A percentile compares a stretch with the other conserved stretches of the same genome.
Evolutionary conservation across 2,113 vertebrate species (phyloP).

Genomic region (Xiphophorus maculatus): DNA sequence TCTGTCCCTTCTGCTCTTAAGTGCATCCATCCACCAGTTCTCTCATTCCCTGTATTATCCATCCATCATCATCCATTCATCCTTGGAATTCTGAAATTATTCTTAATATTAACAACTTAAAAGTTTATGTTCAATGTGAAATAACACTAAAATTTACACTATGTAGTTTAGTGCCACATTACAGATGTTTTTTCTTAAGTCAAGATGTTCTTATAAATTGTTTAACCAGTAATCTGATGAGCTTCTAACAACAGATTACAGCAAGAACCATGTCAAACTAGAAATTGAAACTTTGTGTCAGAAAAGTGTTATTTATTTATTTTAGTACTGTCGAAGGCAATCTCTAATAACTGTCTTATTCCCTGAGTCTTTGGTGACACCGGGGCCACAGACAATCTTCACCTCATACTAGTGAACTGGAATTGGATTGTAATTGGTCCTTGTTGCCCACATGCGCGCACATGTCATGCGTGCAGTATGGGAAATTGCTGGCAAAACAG

Average conservation of each 20-base stretch:
- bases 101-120: neutral
- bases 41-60: too few species aligned
- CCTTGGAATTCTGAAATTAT: too few species aligned
- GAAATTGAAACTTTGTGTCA: conserved; percentile 8
- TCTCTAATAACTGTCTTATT: conserved; percentile 44
- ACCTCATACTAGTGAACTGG: conserved; percentile 2
- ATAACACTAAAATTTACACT: neutral
- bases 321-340: conserved; percentile 6
- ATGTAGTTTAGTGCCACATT: neutral
- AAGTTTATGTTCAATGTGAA: neutral
- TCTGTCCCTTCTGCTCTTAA: too few species aligned
- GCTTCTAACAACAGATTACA: conserved; percentile 7
- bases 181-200: too few species aligned
- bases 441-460: conserved; percentile 24
- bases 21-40: neutral
- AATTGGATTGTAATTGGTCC: conserved; percentile 54
- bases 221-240: neutral
- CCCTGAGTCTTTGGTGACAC: conserved; percentile 9
- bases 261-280: conserved; percentile 4
- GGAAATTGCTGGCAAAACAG: conserved; percentile 13
- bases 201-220: too few species aligned
- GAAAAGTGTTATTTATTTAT: neutral
- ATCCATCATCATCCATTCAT: too few species aligned
- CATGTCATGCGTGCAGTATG: conserved; percentile 7
- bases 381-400: conserved; percentile 42